Base-by-base conservation (phyloP, 2,797 vertebrate species). In the Coilia nasus region DNA sequence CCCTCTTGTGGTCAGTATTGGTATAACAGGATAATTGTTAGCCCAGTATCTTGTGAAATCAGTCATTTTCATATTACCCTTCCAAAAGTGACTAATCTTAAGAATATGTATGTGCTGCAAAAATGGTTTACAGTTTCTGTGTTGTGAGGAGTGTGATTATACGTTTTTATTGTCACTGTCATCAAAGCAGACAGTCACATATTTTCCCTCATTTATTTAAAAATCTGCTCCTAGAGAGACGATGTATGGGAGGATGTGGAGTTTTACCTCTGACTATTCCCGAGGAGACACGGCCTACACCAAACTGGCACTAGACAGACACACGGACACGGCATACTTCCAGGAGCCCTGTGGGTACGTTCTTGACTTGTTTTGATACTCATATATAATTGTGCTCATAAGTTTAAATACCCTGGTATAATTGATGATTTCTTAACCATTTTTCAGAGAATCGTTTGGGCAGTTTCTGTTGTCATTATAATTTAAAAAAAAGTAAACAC, bases 251-350 rank as follows among this genome's bases (percentile, higher is more conserved):
- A 94, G 94, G 86, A 96, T 99, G 96, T 99, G 98, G 97, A 92
- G 92, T 92, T 96, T 98, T 47, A 99, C 97, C 28, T 98, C 98
- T 0, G 97, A 99, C 90, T 96, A 96, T 83, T 97, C 98, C 15
- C 94, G 98, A 23, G 97, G 95, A 31, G 98, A 99, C 92, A 96
- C 95, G 0, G 98, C 98, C 9, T 99, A 98, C 92, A 98, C 97
- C 88, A 97, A 97, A 87, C 87, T 97, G 93, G 97, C 96, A 12
- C 92, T 99, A 90, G 98, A 98, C 88, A 92, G 97, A 0, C 98
- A 99, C 92, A 98, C 97, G 0, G 98, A 99, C 90, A 98, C 96
- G 0, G 94, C 97, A 9, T 99, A 98, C 93, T 97, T 98, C 90
- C 97, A 98, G 84, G 98, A 99, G 87, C 98, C 98, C 28, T 98